phyloP scores from a whole-genome alignment of 2,797 vertebrate species.

The Anas capensis region DNA sequence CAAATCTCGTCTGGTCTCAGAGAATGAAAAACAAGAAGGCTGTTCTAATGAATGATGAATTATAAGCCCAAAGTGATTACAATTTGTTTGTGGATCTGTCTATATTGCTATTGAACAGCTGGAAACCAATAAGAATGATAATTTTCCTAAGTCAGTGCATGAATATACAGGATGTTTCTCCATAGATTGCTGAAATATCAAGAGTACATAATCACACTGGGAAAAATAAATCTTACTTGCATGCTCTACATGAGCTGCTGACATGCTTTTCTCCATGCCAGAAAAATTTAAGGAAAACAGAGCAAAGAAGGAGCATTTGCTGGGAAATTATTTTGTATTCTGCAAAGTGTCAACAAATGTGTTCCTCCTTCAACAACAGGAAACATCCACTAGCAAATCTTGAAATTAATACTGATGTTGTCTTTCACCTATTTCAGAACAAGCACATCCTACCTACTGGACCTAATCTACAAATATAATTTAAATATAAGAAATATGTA shows the following conservation, averaged over 20 bases:
- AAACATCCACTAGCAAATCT: neutral
- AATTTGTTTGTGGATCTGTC: constrained; percentile 2
- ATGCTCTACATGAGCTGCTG: neutral
- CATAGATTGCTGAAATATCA: constrained; percentile 20
- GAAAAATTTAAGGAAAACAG: neutral
- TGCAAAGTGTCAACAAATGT: neutral
- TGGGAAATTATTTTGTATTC: neutral
- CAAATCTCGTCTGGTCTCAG: neutral
- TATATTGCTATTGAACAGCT: constrained; percentile 31
- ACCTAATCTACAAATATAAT: neutral
- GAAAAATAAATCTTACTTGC: neutral
- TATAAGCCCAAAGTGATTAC: constrained; percentile 18
- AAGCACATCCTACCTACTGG: neutral
- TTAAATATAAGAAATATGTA: neutral
- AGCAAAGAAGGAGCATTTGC: constrained; percentile 10
- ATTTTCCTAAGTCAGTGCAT: neutral
- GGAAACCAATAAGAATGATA: constrained; percentile 29
- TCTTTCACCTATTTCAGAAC: neutral
- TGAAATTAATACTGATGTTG: neutral
- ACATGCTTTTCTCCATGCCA: constrained; percentile 3
- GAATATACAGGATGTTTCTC: constrained; percentile 22
- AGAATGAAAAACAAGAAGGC: neutral
- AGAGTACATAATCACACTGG: neutral
- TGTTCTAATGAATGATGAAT: constrained; percentile 4
- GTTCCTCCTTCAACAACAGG: neutral